Evolutionary conservation across 2,888 invertebrate genomes (phyloP).

Genomic region (Mantis religiosa): DNA sequence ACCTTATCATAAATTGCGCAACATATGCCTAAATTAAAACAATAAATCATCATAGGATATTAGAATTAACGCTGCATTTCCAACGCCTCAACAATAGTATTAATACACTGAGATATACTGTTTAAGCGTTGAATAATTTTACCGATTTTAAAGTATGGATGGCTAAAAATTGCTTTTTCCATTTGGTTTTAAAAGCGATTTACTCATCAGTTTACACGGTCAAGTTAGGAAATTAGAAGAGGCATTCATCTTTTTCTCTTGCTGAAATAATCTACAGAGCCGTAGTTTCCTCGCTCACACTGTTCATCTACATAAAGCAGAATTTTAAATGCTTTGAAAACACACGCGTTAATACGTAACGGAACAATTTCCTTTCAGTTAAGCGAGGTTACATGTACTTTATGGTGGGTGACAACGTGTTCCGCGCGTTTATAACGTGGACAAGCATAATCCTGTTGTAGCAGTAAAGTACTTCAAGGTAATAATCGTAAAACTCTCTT

Average conservation of each 20-base stretch:
- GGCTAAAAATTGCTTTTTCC: no score
- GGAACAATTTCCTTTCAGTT: neutral
- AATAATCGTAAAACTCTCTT: neutral
- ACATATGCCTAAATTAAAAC: no score
- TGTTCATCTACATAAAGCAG: neutral
- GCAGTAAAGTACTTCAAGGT: neutral
- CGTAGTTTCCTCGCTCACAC: neutral
- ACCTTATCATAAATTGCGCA: no score
- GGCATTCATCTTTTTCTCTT: neutral
- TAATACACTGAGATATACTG: no score
- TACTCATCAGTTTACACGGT: neutral
- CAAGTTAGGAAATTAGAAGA: neutral
- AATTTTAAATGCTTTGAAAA: neutral
- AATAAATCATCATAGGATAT: no score
- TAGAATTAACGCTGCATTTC: no score
- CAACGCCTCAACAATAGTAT: no score
- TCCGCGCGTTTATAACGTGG: neutral
- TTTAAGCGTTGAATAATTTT: no score
- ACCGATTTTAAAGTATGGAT: no score
- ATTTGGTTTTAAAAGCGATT: no score
- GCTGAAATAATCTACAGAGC: neutral
- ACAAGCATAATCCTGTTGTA: neutral
- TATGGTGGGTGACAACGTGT: neutral
- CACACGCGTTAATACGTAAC: neutral
- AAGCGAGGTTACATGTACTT: neutral